A percentile compares a stretch with the other conserved stretches of the same genome.
These are phyloP conservation scores for Elysia crispata DNA, from an alignment of 2,888 invertebrate genomes.

Conservation along the genomic window DNA sequence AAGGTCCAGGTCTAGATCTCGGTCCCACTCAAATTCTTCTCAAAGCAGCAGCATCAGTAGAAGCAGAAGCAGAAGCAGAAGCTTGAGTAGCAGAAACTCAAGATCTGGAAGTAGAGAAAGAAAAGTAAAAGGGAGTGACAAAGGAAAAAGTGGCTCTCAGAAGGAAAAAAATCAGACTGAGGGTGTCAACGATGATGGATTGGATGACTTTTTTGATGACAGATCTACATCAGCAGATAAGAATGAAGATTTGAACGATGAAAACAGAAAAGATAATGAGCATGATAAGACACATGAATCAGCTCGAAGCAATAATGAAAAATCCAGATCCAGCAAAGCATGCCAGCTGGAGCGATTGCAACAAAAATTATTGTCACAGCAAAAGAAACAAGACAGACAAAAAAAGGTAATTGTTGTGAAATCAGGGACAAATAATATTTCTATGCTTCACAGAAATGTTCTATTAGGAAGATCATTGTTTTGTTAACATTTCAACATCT, in stretches of 20 bases:
- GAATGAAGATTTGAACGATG: background rate
- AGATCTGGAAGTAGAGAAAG: background rate
- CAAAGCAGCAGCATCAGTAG: background rate
- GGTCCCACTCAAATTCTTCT: no score
- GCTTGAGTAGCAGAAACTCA: background rate
- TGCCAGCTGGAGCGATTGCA: constrained; percentile 35
- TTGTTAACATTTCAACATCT: background rate
- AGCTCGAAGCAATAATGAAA: background rate
- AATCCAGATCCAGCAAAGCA: no score
- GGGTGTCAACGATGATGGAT: no score
- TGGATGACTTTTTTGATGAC: constrained; percentile 3
- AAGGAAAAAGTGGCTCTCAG: no score
- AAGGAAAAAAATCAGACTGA: no score
- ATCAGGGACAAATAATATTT: background rate
- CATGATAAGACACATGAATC: background rate
- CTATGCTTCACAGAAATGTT: background rate
- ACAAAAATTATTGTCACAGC: constrained; percentile 26
- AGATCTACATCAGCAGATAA: background rate
- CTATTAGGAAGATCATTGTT: background rate
- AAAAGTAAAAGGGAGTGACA: no score
- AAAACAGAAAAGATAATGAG: background rate
- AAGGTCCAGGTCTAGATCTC: no score
- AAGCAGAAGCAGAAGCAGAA: no score
- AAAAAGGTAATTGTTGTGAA: background rate
- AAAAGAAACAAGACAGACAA: constrained; percentile 29